phyloP scores from a whole-genome alignment of 1,140 invertebrate species.

The Leptopilina boulardi region DNA sequence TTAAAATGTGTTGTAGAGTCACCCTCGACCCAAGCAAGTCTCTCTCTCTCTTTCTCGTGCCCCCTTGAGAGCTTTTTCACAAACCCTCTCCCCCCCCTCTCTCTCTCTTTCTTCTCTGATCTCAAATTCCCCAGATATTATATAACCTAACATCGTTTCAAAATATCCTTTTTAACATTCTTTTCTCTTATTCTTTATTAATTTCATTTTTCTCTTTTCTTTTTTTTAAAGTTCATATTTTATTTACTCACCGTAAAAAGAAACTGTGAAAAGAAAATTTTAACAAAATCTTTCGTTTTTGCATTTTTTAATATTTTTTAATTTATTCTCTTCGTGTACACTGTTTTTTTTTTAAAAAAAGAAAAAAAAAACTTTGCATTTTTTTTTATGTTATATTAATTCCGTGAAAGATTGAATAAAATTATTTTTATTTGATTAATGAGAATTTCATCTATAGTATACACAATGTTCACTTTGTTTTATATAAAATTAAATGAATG shows the following conservation, averaged over 20 bases:
- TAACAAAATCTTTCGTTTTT: too few species aligned
- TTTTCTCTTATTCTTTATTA: conserved; percentile 30
- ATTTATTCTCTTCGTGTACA: too few species aligned
- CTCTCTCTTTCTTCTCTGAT: neutral
- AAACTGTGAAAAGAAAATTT: neutral
- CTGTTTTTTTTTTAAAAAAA: too few species aligned
- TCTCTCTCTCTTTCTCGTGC: conserved; percentile 37
- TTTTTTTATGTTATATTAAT: too few species aligned
- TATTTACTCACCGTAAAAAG: neutral
- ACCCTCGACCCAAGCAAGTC: conserved; percentile 44
- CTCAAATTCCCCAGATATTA: conserved; percentile 26
- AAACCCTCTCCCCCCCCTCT: neutral
- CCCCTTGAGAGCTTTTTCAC: conserved; percentile 40
- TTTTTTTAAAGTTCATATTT: neutral
- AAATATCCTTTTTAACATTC: conserved; percentile 24
- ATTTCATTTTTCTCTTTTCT: neutral
- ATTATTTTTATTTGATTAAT: too few species aligned
- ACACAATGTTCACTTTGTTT: too few species aligned
- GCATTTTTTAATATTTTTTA: too few species aligned
- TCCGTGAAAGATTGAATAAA: too few species aligned
- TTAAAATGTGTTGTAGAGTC: conserved; percentile 62
- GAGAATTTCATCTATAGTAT: too few species aligned
- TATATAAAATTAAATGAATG: too few species aligned
- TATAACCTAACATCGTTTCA: conserved; percentile 24
- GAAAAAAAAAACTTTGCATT: too few species aligned